phyloP scores from a whole-genome alignment of 2,113 vertebrate species.

The Xyrauchen texanus region DNA sequence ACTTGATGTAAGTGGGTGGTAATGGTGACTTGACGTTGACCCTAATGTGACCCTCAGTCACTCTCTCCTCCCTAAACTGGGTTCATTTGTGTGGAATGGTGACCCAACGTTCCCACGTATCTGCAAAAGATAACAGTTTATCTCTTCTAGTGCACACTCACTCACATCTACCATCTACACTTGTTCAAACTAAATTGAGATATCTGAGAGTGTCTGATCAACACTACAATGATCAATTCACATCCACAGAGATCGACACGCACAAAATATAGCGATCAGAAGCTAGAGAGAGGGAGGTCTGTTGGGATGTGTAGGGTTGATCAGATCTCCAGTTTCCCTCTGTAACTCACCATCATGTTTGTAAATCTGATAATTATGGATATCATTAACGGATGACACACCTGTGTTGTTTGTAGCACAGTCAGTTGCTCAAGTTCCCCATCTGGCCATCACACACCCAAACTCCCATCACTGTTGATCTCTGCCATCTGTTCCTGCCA shows the following conservation, averaged over 20 bases:
- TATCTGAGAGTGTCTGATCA: not conserved
- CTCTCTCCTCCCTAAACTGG: constrained; percentile 36
- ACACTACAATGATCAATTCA: constrained; percentile 14
- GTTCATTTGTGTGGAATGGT: constrained; percentile 40
- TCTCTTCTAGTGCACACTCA: constrained; percentile 21
- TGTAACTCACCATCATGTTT: constrained; percentile 19
- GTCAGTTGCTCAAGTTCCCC: constrained; percentile 40
- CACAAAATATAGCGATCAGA: not conserved
- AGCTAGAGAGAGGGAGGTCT: constrained; percentile 3
- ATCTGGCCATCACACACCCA: constrained; percentile 39
- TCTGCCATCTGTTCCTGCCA: constrained; percentile 49
- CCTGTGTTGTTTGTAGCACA: constrained; percentile 20
- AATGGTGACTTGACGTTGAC: constrained; percentile 35
- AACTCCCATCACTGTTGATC: constrained; percentile 41
- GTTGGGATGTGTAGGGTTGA: not conserved
- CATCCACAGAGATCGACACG: too few relatives aligned
- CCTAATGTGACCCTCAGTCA: constrained; percentile 35
- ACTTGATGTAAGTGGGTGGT: constrained; percentile 13
- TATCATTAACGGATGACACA: constrained; percentile 47
- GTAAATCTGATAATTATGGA: constrained; percentile 45
- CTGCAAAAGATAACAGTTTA: constrained; percentile 44
- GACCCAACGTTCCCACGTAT: constrained; percentile 37
- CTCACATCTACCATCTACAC: constrained; percentile 1
- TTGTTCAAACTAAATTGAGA: constrained; percentile 28
- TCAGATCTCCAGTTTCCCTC: not conserved